Base-by-base conservation (phyloP, 2,797 vertebrate species). In the Chelon labrosus region DNA sequence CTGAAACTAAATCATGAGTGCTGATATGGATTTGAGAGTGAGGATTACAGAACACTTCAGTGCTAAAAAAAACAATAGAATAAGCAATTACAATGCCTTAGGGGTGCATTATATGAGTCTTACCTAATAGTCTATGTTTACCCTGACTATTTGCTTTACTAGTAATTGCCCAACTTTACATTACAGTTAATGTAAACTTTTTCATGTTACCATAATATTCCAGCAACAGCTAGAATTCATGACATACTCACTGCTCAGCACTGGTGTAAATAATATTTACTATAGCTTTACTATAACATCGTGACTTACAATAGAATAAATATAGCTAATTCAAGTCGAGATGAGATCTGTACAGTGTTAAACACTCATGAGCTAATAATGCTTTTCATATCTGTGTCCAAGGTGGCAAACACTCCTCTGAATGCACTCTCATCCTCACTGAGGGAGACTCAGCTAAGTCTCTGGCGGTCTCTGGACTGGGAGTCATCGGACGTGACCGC, bases 401-500 rank as follows among this genome's bases (percentile, higher is more conserved):
- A 99, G 98, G 98, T 87, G 98, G 98, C 47, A 99, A 97, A 88
- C 97, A 99, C 95, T 99, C 98, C 13, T 95, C 97, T 58, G 97
- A 98, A 13, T 99, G 98, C 93, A 99, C 98, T 0, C 95, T 99
- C 57, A 99, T 99, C 90, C 94, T 99, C 75, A 99, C 98, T 0
- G 97, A 99, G 81, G 98, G 98, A 80, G 98, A 99, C 85, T 99
- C 98, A 6, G 98, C 98, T 92, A 99, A 99, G 90, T 98, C 98
- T 12, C 90, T 99, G 92, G 98, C 98, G 51, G 97, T 99, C 39
- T 99, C 98, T 22, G 98, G 98, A 42, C 95, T 99, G 27, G 96
- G 97, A 67, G 96, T 99, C 74, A 97, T 99, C 49, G 98, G 98
- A 2, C 96, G 98, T 25, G 98, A 99, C 87, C 96, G 96, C 68